Evolutionary conservation across 92 coral and sea anemone genomes (phyloP), one percentile per base, ranked within the genome.

Genomic region (Phenganax subtilis): DNA sequence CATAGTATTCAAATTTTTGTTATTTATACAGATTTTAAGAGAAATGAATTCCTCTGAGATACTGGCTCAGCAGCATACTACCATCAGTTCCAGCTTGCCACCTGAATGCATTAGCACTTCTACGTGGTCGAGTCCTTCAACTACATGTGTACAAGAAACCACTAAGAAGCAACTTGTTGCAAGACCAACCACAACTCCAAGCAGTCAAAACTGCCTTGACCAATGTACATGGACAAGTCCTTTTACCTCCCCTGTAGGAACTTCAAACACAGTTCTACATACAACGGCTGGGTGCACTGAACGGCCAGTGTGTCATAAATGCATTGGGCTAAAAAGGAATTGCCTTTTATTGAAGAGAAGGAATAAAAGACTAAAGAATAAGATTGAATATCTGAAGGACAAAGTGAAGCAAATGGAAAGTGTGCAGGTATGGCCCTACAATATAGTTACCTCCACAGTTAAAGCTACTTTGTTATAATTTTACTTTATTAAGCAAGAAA

Each of bases 321-420:
- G 72, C 15, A 30, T 10, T 27, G 51, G 47, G 20, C 72, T 66
- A 6, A 66, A 51, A 29, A 66, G 31, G 72, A 66, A 66, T 27
- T 66, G 72, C 20, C 11, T 8, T 51, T 17, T 30, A 14, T 12
- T 66, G 20, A 66, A 17, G 37, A 66, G 72, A 66, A 66, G 31
- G 72, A 66, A 66, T 30, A 27, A 66, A 6, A 12, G 72, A 27
- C 31, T 66, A 15, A 66, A 16, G 20, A 30, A 27, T 66, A 9
- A 17, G 51, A 66, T 66, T 10, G 51, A 66, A 66, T 30, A 17
- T 66, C 31, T 66, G 12, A 66, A 66, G 20, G 51, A 66, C 6
- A 66, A 66, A 66, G 72, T 66, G 72, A 12, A 66, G 72, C 72
- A 66, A 17, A 27, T 66, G 51, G 51, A 30, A 15, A 66, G 10